Evolutionary conservation across 2,113 vertebrate genomes (phyloP), one percentile per base, ranked within the genome.

Genomic region (Strix aluco): DNA sequence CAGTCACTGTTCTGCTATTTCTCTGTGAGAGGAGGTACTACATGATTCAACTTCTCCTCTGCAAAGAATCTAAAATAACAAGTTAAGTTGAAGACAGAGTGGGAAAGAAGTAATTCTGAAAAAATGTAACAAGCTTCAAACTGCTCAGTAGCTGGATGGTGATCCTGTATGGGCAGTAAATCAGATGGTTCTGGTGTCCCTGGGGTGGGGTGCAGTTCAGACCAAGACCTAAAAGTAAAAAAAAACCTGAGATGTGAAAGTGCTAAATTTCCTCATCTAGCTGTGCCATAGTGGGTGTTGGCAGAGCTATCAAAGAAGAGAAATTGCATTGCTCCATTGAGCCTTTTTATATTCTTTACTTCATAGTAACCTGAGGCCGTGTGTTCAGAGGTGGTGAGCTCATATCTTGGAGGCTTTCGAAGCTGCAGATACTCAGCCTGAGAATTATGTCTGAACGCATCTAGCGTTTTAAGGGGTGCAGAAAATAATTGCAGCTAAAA

Each of bases 401-500:
- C 51, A 4, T 49, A 61, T 62, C 94, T 96, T 16, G 2, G 71
- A 91, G 89, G 80, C 80, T 95, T 78, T 91, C 9, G 13, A 47
- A 73, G 75, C 91, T 93, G 70, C 75, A 66, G 14, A 32, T 63
- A 9, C 79, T 93, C 67, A 65, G 34, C 54, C 58, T 32, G 81
- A 88, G 83, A 94, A 80, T 83, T 71, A 62, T 9, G 36, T 88
- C 79, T 92, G 88, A 92, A 86, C 88, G 79, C 57, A 75, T 92
- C 52, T 51, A 44, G 70, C 70, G 88, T 87, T 92, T 86, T 65
- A 77, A 70, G 58, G 63, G 63, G 10, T 5, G 0, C 62, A 26
- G 58, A 80, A 75, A 66, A 69, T 95, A 91, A 89, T 40, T 83
- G 49, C 80, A 81, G 58, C 89, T 88, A 65, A 89, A 86, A 88